Evolutionary conservation across 2,797 vertebrate genomes (phyloP), one percentile per base, ranked within the genome.

Genomic region (Peromyscus melanophrys): DNA sequence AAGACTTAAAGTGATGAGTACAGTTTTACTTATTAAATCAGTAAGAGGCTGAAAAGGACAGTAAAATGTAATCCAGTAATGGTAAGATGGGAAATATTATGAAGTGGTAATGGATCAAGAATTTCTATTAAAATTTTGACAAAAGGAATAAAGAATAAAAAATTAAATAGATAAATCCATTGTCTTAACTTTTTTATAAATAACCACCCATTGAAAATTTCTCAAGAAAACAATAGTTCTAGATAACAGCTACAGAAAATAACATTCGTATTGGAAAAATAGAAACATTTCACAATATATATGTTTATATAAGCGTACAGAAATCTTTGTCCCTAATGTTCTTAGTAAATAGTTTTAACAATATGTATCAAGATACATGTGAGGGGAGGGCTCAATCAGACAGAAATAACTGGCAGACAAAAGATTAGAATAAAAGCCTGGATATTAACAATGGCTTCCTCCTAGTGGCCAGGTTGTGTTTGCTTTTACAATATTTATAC

Each of bases 101-200:
- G 46, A 7, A 73, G 59, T 90, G 6, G 31, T 40, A 55, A 37
- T 63, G 25, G 63, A 49, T 82, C 34, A 85, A 78, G 43, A 77
- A 80, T 80, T 27, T 77, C 19, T 8, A 46, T 82, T 81, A 85
- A 86, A 95, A 94, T 52, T 92, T 92, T 6, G n/a, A 86, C 14
- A 88, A 84, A 55, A 87, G 40, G 0, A 55, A 63, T 46, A 8
- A 92, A 90, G 27, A 93, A 14, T 55, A 59, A 0, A 34, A 85
- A 40, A 19, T 84, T 46, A 65, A 43, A 43, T 27, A 75, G 71
- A 90, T 29, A 83, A 21, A 40, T 9, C 2, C 0, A 61, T 77
- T 95, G 21, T 78, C 86, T 77, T 37, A 85, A 91, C 19, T 76
- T 83, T 75, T 1, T 94, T 71, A 96, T 49, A 87, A 40, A 89